phyloP scores from a whole-genome alignment of 2,113 vertebrate genomes.

The Deroptyus accipitrinus region DNA sequence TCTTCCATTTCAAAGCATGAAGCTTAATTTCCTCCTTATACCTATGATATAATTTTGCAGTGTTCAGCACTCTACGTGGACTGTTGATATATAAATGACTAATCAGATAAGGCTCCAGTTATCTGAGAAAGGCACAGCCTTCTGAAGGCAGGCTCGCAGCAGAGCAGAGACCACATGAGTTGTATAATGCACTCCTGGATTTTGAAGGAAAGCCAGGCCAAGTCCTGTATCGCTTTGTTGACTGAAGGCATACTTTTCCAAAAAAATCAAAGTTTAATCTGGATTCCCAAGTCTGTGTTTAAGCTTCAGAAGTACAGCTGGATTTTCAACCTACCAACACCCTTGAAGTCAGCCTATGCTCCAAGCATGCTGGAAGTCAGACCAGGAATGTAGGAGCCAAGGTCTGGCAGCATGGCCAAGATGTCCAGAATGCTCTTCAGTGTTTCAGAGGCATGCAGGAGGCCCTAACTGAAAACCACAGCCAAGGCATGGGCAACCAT shows the following conservation, averaged over 20 bases:
- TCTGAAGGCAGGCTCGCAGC: not conserved
- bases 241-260: constrained; percentile 13
- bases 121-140: not conserved
- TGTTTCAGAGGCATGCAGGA: constrained; percentile 21
- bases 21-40: constrained; percentile 10
- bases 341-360: not conserved
- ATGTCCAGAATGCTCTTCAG: constrained; percentile 30
- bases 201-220: constrained; percentile 27
- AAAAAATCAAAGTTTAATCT: constrained; percentile 41
- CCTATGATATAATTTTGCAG: not conserved
- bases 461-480: not conserved
- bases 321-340: constrained; percentile 24
- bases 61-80: not conserved
- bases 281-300: not conserved
- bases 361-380: constrained; percentile 34
- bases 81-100: constrained; percentile 22
- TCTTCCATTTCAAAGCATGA: constrained; percentile 5
- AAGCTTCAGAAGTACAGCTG: constrained; percentile 41
- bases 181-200: not conserved
- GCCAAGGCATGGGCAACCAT: not conserved
- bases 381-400: constrained; percentile 13
- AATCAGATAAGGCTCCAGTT: constrained; percentile 42
- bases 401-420: not conserved
- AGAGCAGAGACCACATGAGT: not conserved
- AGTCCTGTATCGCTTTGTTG: not conserved